phyloP scores from a whole-genome alignment of 2,113 vertebrate species.

The Rostratula benghalensis region DNA sequence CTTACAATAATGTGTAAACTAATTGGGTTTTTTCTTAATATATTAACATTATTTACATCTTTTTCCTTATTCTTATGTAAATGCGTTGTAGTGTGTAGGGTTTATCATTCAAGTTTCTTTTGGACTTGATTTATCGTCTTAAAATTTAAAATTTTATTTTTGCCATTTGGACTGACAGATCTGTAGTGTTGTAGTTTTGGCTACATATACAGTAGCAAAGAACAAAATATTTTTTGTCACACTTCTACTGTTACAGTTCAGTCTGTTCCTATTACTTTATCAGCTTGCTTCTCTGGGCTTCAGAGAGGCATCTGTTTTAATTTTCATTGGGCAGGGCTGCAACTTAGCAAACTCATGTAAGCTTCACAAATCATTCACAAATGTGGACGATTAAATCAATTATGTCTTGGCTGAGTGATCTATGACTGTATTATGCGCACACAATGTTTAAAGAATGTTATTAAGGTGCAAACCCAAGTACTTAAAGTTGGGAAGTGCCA shows the following conservation, averaged over 20 bases:
- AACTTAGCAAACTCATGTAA: neutral
- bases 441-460: neutral
- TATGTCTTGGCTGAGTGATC: slow-evolving; percentile 38
- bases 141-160: neutral
- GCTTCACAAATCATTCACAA: slow-evolving; percentile 46
- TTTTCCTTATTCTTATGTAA: neutral
- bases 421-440: neutral
- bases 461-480: slow-evolving; percentile 36
- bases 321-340: slow-evolving; percentile 24
- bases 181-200: slow-evolving; percentile 67
- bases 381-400: slow-evolving; percentile 37
- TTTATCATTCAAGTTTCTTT: neutral
- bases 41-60: neutral
- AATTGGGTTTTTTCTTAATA: neutral
- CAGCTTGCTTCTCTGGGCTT: slow-evolving; percentile 30
- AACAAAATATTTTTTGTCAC: slow-evolving; percentile 68
- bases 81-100: neutral
- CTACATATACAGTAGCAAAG: slow-evolving; percentile 43
- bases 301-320: slow-evolving; percentile 46
- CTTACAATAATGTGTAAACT: neutral
- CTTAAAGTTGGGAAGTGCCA: slow-evolving; percentile 32
- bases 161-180: slow-evolving; percentile 45
- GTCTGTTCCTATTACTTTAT: slow-evolving; percentile 55
- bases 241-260: slow-evolving; percentile 51
- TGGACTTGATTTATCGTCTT: neutral